A percentile compares a stretch with the other conserved stretches of the same genome.
Conservation (phyloP, 1,140 invertebrate genomes). For the Drosophila mayri region DNA sequence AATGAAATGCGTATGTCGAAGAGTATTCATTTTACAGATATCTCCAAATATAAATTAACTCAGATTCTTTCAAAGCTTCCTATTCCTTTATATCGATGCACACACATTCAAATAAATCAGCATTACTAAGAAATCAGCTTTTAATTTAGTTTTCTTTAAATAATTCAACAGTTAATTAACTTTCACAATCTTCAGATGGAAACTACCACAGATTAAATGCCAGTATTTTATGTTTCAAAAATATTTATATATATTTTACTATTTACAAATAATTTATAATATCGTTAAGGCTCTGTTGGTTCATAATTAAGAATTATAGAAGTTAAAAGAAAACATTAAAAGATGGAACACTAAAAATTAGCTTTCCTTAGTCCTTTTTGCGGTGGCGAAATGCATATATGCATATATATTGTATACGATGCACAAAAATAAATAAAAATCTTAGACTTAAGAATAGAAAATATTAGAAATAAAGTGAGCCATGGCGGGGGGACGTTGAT, state of each 20-base stretch:
- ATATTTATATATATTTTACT: constrained; percentile 6
- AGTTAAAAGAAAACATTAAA: neutral
- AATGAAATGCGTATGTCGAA: neutral
- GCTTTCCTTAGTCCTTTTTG: constrained; percentile 3
- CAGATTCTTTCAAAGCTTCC: neutral
- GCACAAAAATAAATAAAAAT: constrained; percentile 8
- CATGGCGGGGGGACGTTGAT: constrained; percentile 10
- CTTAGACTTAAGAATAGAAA: constrained; percentile 3
- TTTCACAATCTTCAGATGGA: neutral
- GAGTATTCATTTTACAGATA: neutral
- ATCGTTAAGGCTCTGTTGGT: constrained; percentile 9
- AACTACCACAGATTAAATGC: neutral
- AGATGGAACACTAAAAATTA: neutral
- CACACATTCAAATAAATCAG: neutral
- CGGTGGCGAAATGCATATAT: constrained; percentile 13
- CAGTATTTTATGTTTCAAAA: neutral
- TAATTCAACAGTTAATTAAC: neutral
- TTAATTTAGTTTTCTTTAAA: neutral
- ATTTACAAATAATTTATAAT: constrained; percentile 21
- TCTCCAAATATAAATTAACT: neutral
- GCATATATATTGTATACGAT: neutral
- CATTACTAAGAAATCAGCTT: neutral
- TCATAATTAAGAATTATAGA: neutral
- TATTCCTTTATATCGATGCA: neutral
- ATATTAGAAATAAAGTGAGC: constrained; percentile 8